Conservation (phyloP, 35 echinoderm and acorn worm species). For the Apostichopus parvimensis region DNA sequence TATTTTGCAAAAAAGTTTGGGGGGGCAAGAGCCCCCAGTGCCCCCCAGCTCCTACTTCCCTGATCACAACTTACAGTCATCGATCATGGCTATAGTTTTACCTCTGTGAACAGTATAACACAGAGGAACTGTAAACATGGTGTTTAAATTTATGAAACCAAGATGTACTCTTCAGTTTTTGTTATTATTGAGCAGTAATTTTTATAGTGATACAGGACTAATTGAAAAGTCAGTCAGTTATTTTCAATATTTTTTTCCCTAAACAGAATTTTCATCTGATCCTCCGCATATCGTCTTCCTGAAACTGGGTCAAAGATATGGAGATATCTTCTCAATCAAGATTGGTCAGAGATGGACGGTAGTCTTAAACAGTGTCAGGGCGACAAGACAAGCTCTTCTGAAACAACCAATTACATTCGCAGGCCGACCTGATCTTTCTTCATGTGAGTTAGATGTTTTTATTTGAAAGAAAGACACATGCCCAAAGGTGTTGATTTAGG, state of each 20-base stretch:
- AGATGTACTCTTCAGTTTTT: not conserved
- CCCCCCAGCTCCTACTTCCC: no score
- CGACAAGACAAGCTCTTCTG: slow-evolving; percentile 62
- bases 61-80: no score
- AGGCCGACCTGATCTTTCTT: slow-evolving; percentile 63
- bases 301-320: slow-evolving; percentile 58
- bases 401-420: slow-evolving; percentile 64
- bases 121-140: no score
- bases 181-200: not conserved
- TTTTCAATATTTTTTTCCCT: not conserved
- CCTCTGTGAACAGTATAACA: no score
- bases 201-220: not conserved
- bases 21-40: no score
- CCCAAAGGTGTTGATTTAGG: not conserved
- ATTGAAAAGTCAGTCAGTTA: not conserved
- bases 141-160: no score
- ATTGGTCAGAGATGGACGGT: slow-evolving; percentile 60
- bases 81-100: no score
- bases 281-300: slow-evolving; percentile 23
- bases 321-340: slow-evolving; percentile 69
- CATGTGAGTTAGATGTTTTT: not conserved
- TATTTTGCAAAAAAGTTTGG: no score
- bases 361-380: slow-evolving; percentile 55
- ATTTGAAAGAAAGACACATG: no score
- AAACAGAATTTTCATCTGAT: not conserved